A percentile compares a stretch with the other conserved stretches of the same genome.
These are phyloP conservation scores for Cordilura impudica DNA, from an alignment of 2,888 invertebrate genomes.

Conservation along the genomic window DNA sequence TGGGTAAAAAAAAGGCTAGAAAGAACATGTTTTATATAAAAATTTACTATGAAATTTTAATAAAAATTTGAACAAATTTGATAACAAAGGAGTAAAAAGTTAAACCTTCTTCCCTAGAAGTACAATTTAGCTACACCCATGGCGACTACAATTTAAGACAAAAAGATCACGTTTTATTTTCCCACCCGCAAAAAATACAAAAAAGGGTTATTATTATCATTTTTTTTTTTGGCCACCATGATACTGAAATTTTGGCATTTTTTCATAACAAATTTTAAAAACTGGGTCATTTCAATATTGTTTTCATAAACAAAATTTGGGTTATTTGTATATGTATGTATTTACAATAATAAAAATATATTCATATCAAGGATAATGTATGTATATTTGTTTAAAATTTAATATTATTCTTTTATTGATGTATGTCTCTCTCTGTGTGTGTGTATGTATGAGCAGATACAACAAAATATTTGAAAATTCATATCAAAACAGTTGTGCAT, in stretches of 20 bases:
- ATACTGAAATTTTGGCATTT: not conserved
- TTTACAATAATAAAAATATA: too few species aligned
- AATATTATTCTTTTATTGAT: not conserved
- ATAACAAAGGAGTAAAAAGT: too few species aligned
- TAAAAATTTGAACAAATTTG: too few species aligned
- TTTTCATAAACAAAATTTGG: not conserved
- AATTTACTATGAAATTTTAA: too few species aligned
- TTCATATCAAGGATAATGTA: not conserved
- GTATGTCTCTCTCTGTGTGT: too few species aligned
- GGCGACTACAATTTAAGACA: conserved; percentile 28
- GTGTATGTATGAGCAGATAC: not conserved
- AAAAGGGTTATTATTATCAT: not conserved
- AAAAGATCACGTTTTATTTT: conserved; percentile 54
- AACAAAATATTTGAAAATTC: not conserved
- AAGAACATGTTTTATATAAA: too few species aligned
- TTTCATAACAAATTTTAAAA: not conserved
- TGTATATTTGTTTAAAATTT: not conserved
- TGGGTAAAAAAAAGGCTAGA: too few species aligned
- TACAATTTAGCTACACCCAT: too few species aligned
- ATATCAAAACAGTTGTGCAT: not conserved
- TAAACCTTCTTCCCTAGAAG: too few species aligned
- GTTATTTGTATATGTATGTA: not conserved
- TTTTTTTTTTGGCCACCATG: not conserved
- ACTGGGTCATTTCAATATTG: not conserved
- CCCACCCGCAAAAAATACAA: not conserved